Conservation (phyloP, 2,797 vertebrate genomes). For the Toxotes lorentzi region DNA sequence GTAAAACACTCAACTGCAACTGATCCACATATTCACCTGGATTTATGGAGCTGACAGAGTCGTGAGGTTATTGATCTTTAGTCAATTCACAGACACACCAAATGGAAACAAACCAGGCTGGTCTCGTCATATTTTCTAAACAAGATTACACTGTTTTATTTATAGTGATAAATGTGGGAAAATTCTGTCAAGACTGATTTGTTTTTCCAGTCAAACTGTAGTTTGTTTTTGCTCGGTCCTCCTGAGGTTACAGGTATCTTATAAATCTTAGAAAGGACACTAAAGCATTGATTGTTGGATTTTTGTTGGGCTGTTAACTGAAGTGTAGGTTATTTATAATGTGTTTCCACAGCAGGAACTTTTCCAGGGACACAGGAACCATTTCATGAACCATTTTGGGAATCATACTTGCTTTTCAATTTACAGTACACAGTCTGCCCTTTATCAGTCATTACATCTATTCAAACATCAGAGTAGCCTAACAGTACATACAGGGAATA, state of each 20-base stretch:
- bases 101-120: slow-evolving; percentile 40
- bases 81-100: slow-evolving; percentile 44
- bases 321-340: slow-evolving; percentile 1
- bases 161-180: slow-evolving; percentile 27
- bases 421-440: not conserved
- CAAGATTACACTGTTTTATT: slow-evolving; percentile 30
- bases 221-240: not conserved
- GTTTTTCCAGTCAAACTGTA: slow-evolving; percentile 1
- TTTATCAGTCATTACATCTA: not conserved
- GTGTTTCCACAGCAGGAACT: not conserved
- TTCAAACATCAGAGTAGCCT: not conserved
- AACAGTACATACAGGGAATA: not conserved
- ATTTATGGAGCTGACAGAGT: slow-evolving; percentile 55
- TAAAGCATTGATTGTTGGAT: not conserved
- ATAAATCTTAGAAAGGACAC: not conserved
- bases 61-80: slow-evolving; percentile 63
- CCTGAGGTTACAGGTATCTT: not conserved
- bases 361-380: not conserved
- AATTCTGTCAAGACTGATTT: slow-evolving; percentile 13
- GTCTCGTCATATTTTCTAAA: slow-evolving; percentile 35
- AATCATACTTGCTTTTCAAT: not conserved
- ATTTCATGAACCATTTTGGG: not conserved
- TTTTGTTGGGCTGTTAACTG: not conserved
- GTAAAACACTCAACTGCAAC: not conserved
- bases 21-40: slow-evolving; percentile 40